These are phyloP conservation scores for Miichthys miiuy DNA, from an alignment of 2,797 vertebrate species.

Conservation along the genomic window DNA sequence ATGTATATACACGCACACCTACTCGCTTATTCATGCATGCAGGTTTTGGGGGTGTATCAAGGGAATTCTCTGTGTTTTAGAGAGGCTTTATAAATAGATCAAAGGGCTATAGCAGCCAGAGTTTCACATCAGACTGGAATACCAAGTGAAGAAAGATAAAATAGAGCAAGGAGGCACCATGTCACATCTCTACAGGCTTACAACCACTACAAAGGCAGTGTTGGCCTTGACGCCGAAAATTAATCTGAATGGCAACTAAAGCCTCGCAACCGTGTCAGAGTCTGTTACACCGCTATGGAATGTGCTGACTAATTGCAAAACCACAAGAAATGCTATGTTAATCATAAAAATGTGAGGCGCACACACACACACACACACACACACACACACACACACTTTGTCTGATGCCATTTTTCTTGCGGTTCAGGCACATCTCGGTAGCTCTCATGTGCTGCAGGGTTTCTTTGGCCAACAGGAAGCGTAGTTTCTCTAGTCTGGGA, in stretches of 20 bases:
- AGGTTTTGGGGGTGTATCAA: conserved; percentile 52
- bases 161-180: conserved; percentile 34
- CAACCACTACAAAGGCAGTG: conserved; percentile 35
- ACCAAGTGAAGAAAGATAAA: conserved; percentile 62
- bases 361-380: conserved; percentile 22
- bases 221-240: conserved; percentile 21
- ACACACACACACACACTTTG: conserved; percentile 81
- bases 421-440: conserved; percentile 91
- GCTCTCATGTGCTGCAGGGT: conserved; percentile 94
- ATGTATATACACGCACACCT: conserved; percentile 15
- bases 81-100: conserved; percentile 76
- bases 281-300: not conserved
- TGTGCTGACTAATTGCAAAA: conserved; percentile 21
- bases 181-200: conserved; percentile 50
- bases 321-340: not conserved
- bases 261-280: conserved; percentile 1
- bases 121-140: conserved; percentile 68
- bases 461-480: conserved; percentile 92
- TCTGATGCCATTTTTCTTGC: conserved; percentile 87
- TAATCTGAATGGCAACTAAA: conserved; percentile 18
- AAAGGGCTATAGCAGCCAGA: conserved; percentile 61
- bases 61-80: conserved; percentile 62
- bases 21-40: conserved; percentile 49
- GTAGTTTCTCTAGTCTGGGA: conserved; percentile 91
- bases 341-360: not conserved